These are phyloP conservation scores for Vandiemenella viatica DNA, from an alignment of 2,888 invertebrate species.

Conservation along the genomic window DNA sequence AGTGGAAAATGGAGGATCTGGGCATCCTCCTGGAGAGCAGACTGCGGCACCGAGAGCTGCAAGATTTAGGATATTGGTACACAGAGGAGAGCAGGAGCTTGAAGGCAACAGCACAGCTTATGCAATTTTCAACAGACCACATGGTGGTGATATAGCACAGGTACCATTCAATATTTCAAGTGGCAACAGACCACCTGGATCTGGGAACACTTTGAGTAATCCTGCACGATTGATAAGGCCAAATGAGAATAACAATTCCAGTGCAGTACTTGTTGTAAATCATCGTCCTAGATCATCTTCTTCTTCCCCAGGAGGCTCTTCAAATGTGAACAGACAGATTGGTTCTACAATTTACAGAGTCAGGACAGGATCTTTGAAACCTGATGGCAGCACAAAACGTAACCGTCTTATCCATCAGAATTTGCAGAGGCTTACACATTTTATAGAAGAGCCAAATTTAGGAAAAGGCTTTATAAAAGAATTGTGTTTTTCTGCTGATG, in stretches of 20 bases:
- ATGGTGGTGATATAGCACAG: too few relatives aligned
- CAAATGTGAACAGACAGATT: not conserved
- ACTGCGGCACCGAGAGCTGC: not conserved
- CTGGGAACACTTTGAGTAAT: not conserved
- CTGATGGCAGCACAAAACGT: not conserved
- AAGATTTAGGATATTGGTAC: not conserved
- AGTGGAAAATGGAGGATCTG: not conserved
- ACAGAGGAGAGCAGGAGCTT: not conserved
- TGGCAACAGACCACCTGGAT: not conserved
- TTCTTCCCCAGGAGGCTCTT: not conserved
- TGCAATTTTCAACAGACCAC: not conserved
- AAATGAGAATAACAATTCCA: not conserved
- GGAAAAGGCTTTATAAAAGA: constrained; percentile 89
- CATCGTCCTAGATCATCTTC: not conserved
- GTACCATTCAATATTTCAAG: too few relatives aligned
- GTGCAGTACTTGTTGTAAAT: too few relatives aligned
- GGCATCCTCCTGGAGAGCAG: not conserved
- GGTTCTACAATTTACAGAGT: not conserved
- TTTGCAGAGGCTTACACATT: constrained; percentile 64
- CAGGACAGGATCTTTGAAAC: not conserved
- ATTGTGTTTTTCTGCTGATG: constrained; percentile 78
- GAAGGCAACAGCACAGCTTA: not conserved
- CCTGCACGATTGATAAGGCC: not conserved
- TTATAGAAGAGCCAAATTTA: constrained; percentile 70
- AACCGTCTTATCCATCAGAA: constrained; percentile 45